These are phyloP conservation scores for Drosophila nigricruria DNA, from an alignment of 2,888 invertebrate species.

Conservation along the genomic window DNA sequence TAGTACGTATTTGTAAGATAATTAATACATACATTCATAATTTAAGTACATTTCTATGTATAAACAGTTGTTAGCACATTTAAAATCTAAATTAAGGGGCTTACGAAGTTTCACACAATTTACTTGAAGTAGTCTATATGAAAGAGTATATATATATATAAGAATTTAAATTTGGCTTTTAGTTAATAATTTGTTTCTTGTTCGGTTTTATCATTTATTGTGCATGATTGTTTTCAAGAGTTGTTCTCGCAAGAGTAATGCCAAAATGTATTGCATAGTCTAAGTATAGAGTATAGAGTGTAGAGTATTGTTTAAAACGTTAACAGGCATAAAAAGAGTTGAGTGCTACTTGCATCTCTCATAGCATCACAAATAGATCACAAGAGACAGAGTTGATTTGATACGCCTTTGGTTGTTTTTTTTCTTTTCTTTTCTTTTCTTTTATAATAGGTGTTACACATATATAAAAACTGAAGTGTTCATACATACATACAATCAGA, in stretches of 20 bases:
- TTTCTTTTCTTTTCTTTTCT: conserved; percentile 11
- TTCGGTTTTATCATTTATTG: conserved; percentile 67
- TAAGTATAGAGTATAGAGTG: conserved; percentile 57
- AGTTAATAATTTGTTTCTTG: conserved; percentile 10
- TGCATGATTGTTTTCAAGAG: conserved; percentile 73
- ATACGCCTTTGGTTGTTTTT: conserved; percentile 49
- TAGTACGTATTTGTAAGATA: conserved; percentile 66
- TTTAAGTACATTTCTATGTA: conserved; percentile 64
- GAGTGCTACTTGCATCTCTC: conserved; percentile 72
- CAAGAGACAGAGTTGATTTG: conserved; percentile 77
- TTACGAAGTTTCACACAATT: conserved; percentile 64
- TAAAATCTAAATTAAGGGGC: conserved; percentile 65
- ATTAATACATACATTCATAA: conserved; percentile 66
- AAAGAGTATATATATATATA: conserved; percentile 65
- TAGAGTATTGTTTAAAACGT: conserved; percentile 74
- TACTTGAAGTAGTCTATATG: conserved; percentile 75
- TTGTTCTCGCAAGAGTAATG: conserved; percentile 39
- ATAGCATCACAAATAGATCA: conserved; percentile 81
- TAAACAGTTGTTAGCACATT: conserved; percentile 75
- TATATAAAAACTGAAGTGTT: conserved; percentile 51
- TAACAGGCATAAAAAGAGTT: conserved; percentile 78
- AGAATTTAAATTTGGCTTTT: conserved; percentile 57
- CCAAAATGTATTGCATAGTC: conserved; percentile 66
- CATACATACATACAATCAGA: conserved; percentile 43
- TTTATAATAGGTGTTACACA: conserved; percentile 53